Evolutionary conservation across 2,888 invertebrate genomes (phyloP).

Genomic region (Cataglyphis cursor): DNA sequence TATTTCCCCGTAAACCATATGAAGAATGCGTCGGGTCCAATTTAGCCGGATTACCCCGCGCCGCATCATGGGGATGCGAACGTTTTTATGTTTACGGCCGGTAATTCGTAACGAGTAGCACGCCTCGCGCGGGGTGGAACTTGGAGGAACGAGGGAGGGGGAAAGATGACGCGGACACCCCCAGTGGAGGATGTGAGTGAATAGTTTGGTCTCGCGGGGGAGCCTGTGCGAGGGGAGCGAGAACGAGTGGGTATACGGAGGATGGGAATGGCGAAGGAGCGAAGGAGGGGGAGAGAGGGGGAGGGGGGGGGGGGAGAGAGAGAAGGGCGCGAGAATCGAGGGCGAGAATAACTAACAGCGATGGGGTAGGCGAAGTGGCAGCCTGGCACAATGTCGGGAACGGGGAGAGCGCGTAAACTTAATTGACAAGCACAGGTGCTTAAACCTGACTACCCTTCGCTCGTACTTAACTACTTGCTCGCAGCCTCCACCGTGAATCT

Average conservation of each 20-base stretch:
- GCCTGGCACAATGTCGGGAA: slow-evolving; percentile 71
- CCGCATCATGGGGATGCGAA: slow-evolving; percentile 46
- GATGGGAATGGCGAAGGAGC: not conserved
- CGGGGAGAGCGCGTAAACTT: slow-evolving; percentile 81
- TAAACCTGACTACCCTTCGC: slow-evolving; percentile 80
- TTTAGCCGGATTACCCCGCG: slow-evolving; percentile 35
- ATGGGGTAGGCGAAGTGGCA: slow-evolving; percentile 67
- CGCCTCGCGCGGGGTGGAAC: slow-evolving; percentile 1
- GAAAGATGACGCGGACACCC: not conserved
- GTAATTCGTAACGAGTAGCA: slow-evolving; percentile 64
- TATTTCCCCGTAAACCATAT: slow-evolving; percentile 39
- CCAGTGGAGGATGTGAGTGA: not conserved
- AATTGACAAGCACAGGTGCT: slow-evolving; percentile 83
- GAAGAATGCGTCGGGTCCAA: slow-evolving; percentile 46
- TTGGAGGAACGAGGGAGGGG: not conserved
- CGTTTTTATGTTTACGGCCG: slow-evolving; percentile 63
- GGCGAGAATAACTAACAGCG: slow-evolving; percentile 73
- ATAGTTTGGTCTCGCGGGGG: slow-evolving; percentile 30
- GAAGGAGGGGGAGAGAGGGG: slow-evolving; percentile 25
- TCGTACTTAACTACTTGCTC: slow-evolving; percentile 76
- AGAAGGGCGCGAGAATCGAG: slow-evolving; percentile 59
- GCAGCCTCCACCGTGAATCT: slow-evolving; percentile 45
- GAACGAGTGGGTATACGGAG: slow-evolving; percentile 10
- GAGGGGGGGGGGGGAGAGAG: slow-evolving; percentile 17
- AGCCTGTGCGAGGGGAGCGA: slow-evolving; percentile 38